Evolutionary conservation across 2,797 vertebrate species (phyloP).

Genomic region (Nannoperca obscura): DNA sequence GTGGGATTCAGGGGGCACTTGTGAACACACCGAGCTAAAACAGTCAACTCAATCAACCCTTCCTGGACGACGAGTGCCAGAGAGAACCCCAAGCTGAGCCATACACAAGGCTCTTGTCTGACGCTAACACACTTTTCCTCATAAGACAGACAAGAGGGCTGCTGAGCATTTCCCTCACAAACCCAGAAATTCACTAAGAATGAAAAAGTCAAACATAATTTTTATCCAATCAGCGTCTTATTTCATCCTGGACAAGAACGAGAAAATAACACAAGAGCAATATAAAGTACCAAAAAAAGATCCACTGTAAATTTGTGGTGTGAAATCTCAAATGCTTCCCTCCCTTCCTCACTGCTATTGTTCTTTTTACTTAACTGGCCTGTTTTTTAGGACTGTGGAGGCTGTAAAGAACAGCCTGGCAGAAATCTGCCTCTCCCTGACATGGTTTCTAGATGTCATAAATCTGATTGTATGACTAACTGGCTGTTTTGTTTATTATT

Average conservation of each 20-base stretch:
- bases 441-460: conserved; percentile 71
- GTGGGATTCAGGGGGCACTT: conserved; percentile 16
- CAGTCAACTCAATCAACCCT: conserved; percentile 67
- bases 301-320: conserved; percentile 39
- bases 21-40: conserved; percentile 40
- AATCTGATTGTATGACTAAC: conserved; percentile 80
- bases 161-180: conserved; percentile 54
- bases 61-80: conserved; percentile 43
- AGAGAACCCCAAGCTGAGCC: conserved; percentile 34
- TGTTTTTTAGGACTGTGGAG: conserved; percentile 56
- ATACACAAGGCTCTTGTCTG: conserved; percentile 45
- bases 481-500: conserved; percentile 77
- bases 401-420: conserved; percentile 71
- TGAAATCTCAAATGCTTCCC: conserved; percentile 50
- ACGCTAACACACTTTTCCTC: conserved; percentile 51
- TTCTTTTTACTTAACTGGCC: conserved; percentile 62
- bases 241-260: conserved; percentile 38
- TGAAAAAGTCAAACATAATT: conserved; percentile 61
- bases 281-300: conserved; percentile 49
- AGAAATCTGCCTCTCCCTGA: conserved; percentile 70
- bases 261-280: conserved; percentile 59
- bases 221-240: conserved; percentile 57
- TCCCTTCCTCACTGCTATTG: conserved; percentile 59
- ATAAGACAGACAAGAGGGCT: conserved; percentile 38
- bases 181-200: conserved; percentile 57